Conservation (phyloP, 1,140 invertebrate genomes). For the Metaphire vulgaris region DNA sequence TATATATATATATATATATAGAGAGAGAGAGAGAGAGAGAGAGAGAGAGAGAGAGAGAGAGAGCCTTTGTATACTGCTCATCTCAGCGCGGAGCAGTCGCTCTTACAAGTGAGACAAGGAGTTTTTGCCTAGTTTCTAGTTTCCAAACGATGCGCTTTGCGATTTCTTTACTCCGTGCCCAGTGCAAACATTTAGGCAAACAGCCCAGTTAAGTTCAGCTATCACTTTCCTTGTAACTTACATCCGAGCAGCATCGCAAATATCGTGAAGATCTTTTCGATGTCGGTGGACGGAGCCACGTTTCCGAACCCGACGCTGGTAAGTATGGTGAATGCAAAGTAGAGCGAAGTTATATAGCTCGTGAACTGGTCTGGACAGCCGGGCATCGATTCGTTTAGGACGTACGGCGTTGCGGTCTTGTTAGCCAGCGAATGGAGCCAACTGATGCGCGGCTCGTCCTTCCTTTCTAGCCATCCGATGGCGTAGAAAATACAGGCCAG, state of each 20-base stretch:
- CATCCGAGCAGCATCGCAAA: conserved; percentile 53
- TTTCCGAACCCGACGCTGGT: conserved; percentile 98
- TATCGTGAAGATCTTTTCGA: conserved; percentile 70
- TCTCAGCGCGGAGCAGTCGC: no score
- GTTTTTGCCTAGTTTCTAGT: no score
- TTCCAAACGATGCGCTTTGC: no score
- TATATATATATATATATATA: no score
- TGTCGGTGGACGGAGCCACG: conserved; percentile 87
- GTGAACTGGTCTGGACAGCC: conserved; percentile 49
- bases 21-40: no score
- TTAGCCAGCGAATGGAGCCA: conserved; percentile 1
- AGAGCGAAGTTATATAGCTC: conserved; percentile 84
- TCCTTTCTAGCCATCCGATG: conserved; percentile 25
- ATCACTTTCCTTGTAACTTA: conserved; percentile 37
- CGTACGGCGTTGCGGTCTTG: conserved; percentile 10
- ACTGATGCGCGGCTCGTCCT: conserved; percentile 26
- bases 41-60: no score
- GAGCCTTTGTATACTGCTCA: no score
- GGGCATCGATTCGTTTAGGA: conserved; percentile 18
- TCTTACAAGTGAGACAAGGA: no score
- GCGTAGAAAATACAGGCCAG: conserved; percentile 30
- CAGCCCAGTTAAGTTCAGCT: conserved; percentile 46
- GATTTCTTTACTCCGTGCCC: no score
- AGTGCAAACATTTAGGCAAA: no score
- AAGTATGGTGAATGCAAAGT: conserved; percentile 91